Evolutionary conservation across 2,888 invertebrate species (phyloP).

Genomic region (Gari tellinella): DNA sequence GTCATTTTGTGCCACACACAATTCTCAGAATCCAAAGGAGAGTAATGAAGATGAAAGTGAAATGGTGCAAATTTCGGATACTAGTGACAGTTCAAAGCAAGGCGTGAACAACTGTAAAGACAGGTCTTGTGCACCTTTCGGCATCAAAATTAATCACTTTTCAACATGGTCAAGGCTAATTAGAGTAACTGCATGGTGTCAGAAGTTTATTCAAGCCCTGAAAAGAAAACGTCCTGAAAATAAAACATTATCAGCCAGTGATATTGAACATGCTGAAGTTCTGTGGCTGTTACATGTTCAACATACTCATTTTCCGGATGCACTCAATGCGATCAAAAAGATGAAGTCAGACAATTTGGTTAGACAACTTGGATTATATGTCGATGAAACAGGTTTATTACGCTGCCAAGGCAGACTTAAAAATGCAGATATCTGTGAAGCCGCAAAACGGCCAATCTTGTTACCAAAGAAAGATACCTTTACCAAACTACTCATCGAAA

Average conservation of each 20-base stretch:
- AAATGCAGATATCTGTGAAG: background rate
- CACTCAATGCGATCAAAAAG: slow-evolving; percentile 1
- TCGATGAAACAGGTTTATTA: background rate
- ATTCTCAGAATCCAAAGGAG: too few relatives aligned
- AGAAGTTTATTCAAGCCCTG: slow-evolving; percentile 10
- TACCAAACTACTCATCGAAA: slow-evolving; percentile 10
- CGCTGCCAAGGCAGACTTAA: slow-evolving; percentile 2
- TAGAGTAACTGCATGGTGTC: slow-evolving; percentile 16
- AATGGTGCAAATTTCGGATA: background rate
- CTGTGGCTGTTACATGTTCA: slow-evolving; percentile 11
- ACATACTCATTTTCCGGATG: slow-evolving; percentile 8
- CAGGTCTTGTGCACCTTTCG: slow-evolving; percentile 1
- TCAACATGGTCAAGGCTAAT: slow-evolving; percentile 16
- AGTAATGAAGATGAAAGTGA: background rate
- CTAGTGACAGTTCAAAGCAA: slow-evolving; percentile 1
- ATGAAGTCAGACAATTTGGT: slow-evolving; percentile 10
- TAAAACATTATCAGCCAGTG: slow-evolving; percentile 8
- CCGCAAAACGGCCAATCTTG: slow-evolving; percentile 6
- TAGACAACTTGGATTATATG: slow-evolving; percentile 8
- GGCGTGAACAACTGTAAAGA: background rate
- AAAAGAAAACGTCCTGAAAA: background rate
- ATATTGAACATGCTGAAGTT: slow-evolving; percentile 8
- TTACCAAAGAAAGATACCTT: background rate
- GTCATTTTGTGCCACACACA: too few relatives aligned
- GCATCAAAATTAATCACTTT: slow-evolving; percentile 9